Evolutionary conservation across 1,140 invertebrate genomes (phyloP).

Genomic region (Harpegnathos saltator): DNA sequence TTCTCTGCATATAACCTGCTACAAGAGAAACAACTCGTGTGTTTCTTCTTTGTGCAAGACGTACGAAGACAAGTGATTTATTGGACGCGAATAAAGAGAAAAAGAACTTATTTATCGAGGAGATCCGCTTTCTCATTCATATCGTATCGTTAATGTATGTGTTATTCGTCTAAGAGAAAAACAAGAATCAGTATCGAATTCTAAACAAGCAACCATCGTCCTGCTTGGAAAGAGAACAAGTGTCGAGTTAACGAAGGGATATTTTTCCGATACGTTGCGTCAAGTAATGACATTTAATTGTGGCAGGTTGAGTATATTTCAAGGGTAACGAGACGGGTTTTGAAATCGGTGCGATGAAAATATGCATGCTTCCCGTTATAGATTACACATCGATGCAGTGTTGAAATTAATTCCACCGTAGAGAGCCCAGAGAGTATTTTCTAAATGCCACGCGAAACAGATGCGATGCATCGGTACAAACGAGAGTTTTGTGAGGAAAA

Average conservation of each 20-base stretch:
- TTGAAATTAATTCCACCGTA: conserved; percentile 8
- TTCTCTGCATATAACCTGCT: background rate
- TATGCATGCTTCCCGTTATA: background rate
- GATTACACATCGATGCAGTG: background rate
- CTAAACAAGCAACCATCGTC: background rate
- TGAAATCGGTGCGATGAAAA: conserved; percentile 26
- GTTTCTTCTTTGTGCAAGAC: background rate
- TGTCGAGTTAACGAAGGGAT: background rate
- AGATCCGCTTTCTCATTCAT: too few species aligned
- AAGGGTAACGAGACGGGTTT: conserved; percentile 38
- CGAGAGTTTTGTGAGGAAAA: too few species aligned
- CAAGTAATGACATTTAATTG: conserved; percentile 1
- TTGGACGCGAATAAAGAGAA: too few species aligned
- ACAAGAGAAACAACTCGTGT: background rate
- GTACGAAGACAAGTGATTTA: background rate
- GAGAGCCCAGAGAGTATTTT: background rate
- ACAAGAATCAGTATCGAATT: too few species aligned
- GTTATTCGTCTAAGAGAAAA: too few species aligned
- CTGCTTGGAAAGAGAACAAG: background rate
- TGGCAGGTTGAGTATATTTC: conserved; percentile 11
- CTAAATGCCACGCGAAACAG: background rate
- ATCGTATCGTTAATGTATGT: too few species aligned
- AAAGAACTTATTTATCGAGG: too few species aligned
- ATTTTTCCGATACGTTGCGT: conserved; percentile 21
- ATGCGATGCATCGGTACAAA: too few species aligned